These are phyloP conservation scores for Diorhabda sublineata DNA, from an alignment of 1,140 invertebrate genomes.

Conservation along the genomic window DNA sequence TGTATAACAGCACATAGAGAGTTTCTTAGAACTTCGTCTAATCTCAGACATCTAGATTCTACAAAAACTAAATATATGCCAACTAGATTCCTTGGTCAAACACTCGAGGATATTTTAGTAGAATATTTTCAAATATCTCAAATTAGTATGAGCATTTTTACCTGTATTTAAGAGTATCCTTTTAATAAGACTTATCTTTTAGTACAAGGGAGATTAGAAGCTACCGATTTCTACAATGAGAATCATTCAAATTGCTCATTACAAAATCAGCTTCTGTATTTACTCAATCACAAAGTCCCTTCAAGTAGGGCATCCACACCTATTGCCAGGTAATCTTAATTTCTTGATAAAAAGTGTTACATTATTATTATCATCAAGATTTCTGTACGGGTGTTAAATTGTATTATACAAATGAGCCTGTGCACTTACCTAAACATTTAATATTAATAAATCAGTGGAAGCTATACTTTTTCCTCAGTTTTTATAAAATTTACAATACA, in stretches of 20 bases:
- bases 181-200: slow-evolving; percentile 6
- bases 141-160: slow-evolving; percentile 19
- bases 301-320: slow-evolving; percentile 23
- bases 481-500: too few species aligned
- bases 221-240: slow-evolving; percentile 30
- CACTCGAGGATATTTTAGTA: slow-evolving; percentile 27
- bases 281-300: slow-evolving; percentile 20
- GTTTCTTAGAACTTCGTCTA: slow-evolving; percentile 19
- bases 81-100: slow-evolving; percentile 25
- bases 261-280: slow-evolving; percentile 24
- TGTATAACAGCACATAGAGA: slow-evolving; percentile 27
- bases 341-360: too few species aligned
- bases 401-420: too few species aligned
- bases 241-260: slow-evolving; percentile 19
- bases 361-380: too few species aligned
- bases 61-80: slow-evolving; percentile 23
- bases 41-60: slow-evolving; percentile 10
- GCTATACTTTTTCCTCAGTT: too few species aligned
- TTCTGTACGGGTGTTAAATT: too few species aligned
- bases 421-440: too few species aligned
- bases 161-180: background rate
- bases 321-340: slow-evolving; percentile 18
- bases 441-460: too few species aligned
- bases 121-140: slow-evolving; percentile 26
- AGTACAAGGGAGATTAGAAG: slow-evolving; percentile 29